Conservation (phyloP, 2,113 vertebrate species). For the Raja brachyura region DNA sequence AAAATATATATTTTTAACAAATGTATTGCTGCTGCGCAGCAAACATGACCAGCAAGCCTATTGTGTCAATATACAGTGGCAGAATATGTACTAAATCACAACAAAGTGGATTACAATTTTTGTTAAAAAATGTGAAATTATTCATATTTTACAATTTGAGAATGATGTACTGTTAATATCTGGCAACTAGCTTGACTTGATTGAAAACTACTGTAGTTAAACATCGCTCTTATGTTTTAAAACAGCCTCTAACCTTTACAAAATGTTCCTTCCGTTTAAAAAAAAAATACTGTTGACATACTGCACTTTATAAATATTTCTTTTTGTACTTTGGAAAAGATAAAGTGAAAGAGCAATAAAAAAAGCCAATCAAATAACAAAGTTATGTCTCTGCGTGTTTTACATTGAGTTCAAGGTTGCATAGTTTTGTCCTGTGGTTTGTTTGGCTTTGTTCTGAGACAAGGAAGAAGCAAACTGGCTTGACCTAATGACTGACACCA, state of each 20-base stretch:
- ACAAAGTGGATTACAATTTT: background rate
- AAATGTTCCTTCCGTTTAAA: background rate
- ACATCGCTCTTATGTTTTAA: background rate
- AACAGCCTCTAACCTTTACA: background rate
- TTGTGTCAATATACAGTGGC: background rate
- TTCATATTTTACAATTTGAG: background rate
- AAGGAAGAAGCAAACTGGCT: background rate
- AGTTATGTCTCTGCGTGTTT: background rate
- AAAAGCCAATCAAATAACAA: background rate
- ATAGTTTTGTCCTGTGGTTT: background rate
- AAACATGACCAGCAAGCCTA: background rate
- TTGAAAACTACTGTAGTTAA: background rate
- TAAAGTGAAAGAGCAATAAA: background rate
- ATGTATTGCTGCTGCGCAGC: background rate
- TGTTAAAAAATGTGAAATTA: background rate
- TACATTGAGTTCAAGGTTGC: background rate
- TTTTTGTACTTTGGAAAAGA: background rate
- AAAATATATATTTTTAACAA: background rate
- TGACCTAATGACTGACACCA: background rate
- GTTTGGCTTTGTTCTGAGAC: background rate
- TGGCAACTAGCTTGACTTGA: background rate
- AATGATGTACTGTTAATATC: background rate
- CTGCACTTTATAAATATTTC: background rate
- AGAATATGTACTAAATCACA: background rate
- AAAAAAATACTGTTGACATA: slow-evolving; percentile 9